Base-by-base conservation (phyloP, 2,113 vertebrate species). In the Felis chaus region DNA sequence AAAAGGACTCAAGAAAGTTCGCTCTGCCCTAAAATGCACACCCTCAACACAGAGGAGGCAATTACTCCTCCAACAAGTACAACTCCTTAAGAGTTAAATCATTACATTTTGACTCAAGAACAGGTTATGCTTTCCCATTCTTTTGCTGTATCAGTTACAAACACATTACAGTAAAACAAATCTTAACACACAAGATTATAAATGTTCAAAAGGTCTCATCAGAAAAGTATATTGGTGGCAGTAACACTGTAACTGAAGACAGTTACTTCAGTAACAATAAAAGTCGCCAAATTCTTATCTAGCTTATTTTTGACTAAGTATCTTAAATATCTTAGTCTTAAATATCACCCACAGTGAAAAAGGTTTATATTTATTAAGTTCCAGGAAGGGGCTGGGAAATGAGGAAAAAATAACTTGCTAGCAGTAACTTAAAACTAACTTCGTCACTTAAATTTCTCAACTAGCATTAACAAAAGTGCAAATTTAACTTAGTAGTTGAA, bases 1-100 rank as follows among this genome's bases (percentile, higher is more conserved):
- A 86, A 93, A 97, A 97, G 61, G 27, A 88, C 11, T 84, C 29
- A 27, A 73, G 66, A 79, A 97, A 73, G 53, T 82, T 91, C 3
- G 45, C 61, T 96, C 57, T 69, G n/a, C 21, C 36, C 85, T 94
- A 89, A 97, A 87, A 89, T 16, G 27, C 76, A 89, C 4, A 74
- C 25, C n/a, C 50, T 97, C 33, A 65, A 80, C 68, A 95, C 4
- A 82, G 4, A 82, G 27, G 29, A 86, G 36, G 63, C 7, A 86
- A 91, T 36, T 79, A 81, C 66, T 91, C 45, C 55, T 74, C 50
- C n/a, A 89, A 89, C 7, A 90, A 93, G 78, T 1, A 93, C 1
- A 82, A 13, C n/a, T 93, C 39, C 8, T 0, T 53, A 92, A 85
- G 36, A 73, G 33, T 86, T 94, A 89, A 95, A 79, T 63, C 65